phyloP scores from a whole-genome alignment of 64 coral and sea anemone species.

The Pocillopora verrucosa region DNA sequence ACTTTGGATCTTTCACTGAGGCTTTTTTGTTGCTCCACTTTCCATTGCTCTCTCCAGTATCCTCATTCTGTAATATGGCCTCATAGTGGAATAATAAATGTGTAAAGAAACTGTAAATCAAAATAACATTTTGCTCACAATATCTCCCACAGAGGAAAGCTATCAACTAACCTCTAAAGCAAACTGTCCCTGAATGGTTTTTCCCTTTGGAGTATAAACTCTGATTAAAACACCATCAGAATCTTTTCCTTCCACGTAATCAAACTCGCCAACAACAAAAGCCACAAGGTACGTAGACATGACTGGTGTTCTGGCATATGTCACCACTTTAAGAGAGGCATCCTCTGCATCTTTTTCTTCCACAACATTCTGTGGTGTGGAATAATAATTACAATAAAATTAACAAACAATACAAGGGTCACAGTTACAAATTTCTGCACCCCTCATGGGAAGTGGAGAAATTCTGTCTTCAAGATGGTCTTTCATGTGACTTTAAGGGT shows the following conservation, averaged over 20 bases:
- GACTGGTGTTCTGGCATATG: slow-evolving; percentile 83
- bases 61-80: too few species aligned
- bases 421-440: too few species aligned
- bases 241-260: slow-evolving; percentile 94
- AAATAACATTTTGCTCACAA: too few species aligned
- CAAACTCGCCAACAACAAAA: slow-evolving; percentile 99
- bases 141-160: too few species aligned
- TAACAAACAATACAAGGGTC: neutral
- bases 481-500: too few species aligned
- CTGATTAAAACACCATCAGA: slow-evolving; percentile 73
- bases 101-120: too few species aligned
- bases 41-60: too few species aligned
- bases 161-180: slow-evolving; percentile 75
- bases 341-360: slow-evolving; percentile 77
- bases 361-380: slow-evolving; percentile 70
- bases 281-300: slow-evolving; percentile 98
- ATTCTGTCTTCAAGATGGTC: too few species aligned
- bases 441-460: too few species aligned
- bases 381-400: neutral
- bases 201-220: slow-evolving; percentile 93
- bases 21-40: too few species aligned
- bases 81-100: too few species aligned
- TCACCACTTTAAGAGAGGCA: slow-evolving; percentile 69
- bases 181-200: slow-evolving; percentile 90
- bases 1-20: too few species aligned